Evolutionary conservation across 37 sponge, comb jelly and placozoan genomes (phyloP), one percentile per base, ranked within the genome.

Genomic region (Ephydatia muelleri): DNA sequence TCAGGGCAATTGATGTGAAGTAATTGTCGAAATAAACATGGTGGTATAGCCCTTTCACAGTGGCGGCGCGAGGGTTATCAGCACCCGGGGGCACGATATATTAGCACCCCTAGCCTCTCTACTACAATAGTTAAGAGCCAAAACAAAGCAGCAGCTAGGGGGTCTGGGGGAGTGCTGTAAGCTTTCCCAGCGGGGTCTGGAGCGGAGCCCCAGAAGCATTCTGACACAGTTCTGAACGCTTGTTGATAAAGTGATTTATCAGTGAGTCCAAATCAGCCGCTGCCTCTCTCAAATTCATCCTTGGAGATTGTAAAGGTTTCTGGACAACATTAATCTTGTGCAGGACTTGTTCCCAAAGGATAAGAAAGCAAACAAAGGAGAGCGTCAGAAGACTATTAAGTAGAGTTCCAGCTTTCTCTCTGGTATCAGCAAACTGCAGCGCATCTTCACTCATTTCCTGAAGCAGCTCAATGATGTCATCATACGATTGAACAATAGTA

Each of bases 241-340:
- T 57, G 57, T 57, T 57, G 57, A 57, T 57, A 57, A 57, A 57
- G 16, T 57, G 57, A 57, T 57, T 21, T 57, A 57, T 57, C 57
- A 57, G 57, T 57, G 57, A 57, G 57, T 57, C 57, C 57, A 57
- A 19, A 57, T 57, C 57, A 57, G 57, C 57, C 57, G 57, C 57
- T 57, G 57, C 57, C 57, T 57, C 57, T 57, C 57, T 57, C 57
- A 57, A 57, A 57, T 57, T 57, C 57, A 57, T 57, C 57, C 57
- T 57, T 57, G 57, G 57, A 57, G 57, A 13, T 57, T 57, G 57
- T 57, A 57, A 57, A 57, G 19, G 57, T 57, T 57, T 57, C 57
- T 57, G 57, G 57, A 57, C 57, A 57, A 57, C 57, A 57, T 57
- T 57, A 57, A 57, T 13, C 57, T 57, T 57, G 57, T 57, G 57